These are phyloP conservation scores for Astropecten irregularis DNA, from an alignment of 53 echinoderm and acorn worm genomes.

Conservation along the genomic window DNA sequence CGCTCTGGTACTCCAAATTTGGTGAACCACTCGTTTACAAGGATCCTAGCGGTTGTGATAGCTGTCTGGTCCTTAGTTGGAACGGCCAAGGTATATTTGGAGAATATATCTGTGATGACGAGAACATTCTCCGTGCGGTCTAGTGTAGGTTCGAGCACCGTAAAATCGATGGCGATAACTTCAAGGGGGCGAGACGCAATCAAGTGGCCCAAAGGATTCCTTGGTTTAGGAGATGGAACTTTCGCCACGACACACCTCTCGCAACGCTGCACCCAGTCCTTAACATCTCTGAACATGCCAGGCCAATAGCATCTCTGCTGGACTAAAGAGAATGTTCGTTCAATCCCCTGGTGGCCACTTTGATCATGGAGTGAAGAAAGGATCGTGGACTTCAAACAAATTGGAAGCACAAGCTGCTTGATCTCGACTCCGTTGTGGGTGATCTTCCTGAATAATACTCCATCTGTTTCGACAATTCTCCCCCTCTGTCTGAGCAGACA, in stretches of 20 bases:
- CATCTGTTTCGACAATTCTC: no score
- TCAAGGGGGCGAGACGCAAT: constrained; percentile 55
- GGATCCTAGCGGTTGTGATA: constrained; percentile 62
- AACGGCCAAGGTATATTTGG: constrained; percentile 71
- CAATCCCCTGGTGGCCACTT: background rate
- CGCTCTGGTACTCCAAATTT: constrained; percentile 71
- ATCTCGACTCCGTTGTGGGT: no score
- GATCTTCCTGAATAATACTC: no score
- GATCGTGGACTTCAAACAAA: background rate
- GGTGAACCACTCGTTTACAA: constrained; percentile 72
- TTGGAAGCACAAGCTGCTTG: background rate
- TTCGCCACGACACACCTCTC: background rate
- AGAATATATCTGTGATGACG: constrained; percentile 73
- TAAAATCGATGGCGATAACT: constrained; percentile 69
- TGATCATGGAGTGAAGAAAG: background rate
- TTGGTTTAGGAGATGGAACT: background rate
- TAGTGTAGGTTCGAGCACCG: constrained; percentile 48
- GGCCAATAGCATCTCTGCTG: background rate
- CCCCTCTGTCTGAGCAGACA: no score
- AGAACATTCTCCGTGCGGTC: constrained; percentile 69
- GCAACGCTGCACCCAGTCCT: background rate
- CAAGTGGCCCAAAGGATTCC: background rate
- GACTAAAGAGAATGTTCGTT: background rate
- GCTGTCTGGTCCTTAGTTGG: constrained; percentile 76
- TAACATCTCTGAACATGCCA: background rate